These are phyloP conservation scores for Aphis craccivora DNA, from an alignment of 1,140 invertebrate species.

Conservation along the genomic window DNA sequence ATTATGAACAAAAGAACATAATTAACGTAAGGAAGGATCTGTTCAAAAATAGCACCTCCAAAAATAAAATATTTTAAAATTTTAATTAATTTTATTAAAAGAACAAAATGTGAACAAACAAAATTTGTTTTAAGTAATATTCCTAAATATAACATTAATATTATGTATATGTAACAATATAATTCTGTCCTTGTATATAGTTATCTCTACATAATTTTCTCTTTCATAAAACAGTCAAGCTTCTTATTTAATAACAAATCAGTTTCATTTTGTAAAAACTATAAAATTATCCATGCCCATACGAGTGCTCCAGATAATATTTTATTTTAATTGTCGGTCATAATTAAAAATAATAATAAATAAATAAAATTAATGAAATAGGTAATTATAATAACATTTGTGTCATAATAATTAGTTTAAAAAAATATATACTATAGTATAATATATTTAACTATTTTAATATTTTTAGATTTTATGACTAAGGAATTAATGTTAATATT, in stretches of 20 bases:
- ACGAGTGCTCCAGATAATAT: background rate
- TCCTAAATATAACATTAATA: background rate
- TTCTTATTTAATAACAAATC: constrained; percentile 5
- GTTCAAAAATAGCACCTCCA: background rate
- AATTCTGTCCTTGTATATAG: background rate
- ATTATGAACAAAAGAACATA: background rate
- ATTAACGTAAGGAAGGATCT: background rate
- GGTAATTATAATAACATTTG: no score
- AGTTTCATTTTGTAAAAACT: background rate
- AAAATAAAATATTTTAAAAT: background rate
- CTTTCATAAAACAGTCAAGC: background rate
- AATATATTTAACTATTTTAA: background rate
- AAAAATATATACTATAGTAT: background rate
- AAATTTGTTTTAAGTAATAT: background rate
- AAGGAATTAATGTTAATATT: background rate
- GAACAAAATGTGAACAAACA: background rate
- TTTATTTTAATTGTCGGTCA: background rate
- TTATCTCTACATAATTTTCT: background rate
- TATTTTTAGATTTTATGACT: background rate
- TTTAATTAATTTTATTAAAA: background rate
- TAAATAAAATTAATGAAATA: no score
- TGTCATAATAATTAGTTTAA: background rate
- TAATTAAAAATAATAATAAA: background rate
- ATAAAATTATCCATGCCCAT: background rate
- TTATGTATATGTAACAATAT: background rate